Base-by-base conservation (phyloP, 2,888 invertebrate species). In the Pemphredon lugubris region DNA sequence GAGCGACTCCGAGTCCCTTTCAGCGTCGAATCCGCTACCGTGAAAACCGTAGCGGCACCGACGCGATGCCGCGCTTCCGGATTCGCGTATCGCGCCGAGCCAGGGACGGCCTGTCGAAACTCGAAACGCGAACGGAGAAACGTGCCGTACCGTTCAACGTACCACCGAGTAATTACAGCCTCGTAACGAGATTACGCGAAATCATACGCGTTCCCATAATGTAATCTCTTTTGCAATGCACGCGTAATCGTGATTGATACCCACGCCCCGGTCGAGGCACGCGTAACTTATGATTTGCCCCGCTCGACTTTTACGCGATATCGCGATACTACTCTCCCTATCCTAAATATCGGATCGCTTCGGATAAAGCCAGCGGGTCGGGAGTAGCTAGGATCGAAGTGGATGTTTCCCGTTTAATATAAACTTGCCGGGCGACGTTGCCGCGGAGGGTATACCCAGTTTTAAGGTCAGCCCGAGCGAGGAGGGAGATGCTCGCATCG, bases 231-330 rank as follows among this genome's bases (percentile, higher is more conserved):
- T n/a, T n/a, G n/a, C 34, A 6, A 20, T 40, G 34, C 39, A 14
- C 45, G 32, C 39, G n/a, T 34, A 53, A 18, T 47, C 50, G n/a
- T 48, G 32, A 61, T 54, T 40, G 51, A 65, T 51, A 51, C 21
- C 34, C 13, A 20, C 21, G 20, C 39, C n/a, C n/a, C n/a, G 2
- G 3, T 5, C 45, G 14, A 23, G 26, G 34, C 60, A 2, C n/a
- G 26, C 13, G 20, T 16, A 23, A 14, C n/a, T n/a, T 13, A 21
- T 2, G 18, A 21, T 53, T 60, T 32, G 20, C 21, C n/a, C n/a
- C n/a, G n/a, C n/a, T n/a, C n/a, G n/a, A n/a, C n/a, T n/a, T n/a
- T n/a, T n/a, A n/a, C n/a, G n/a, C n/a, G n/a, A n/a, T n/a, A n/a
- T n/a, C n/a, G n/a, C n/a, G n/a, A n/a, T n/a, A n/a, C n/a, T n/a